Evolutionary conservation across 1,140 invertebrate genomes (phyloP), one percentile per base, ranked within the genome.

Genomic region (Cephus cinctus): DNA sequence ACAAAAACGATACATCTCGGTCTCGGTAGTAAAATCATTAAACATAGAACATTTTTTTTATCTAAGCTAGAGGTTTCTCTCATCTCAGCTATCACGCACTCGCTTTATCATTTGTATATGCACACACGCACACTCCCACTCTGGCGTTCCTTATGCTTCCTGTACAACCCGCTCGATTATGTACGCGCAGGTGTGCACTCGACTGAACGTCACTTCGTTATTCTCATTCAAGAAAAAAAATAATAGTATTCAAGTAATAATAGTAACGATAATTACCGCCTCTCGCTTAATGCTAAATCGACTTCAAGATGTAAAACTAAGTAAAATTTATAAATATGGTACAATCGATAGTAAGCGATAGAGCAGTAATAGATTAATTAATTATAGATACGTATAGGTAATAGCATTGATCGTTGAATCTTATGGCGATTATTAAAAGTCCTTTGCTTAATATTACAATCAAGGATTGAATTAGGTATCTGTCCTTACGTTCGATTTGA

Each of bases 391-490:
- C 62, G 59, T 64, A 63, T 68, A 71, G 52, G 46, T 66, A 71
- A 66, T 73, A 73, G 63, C 63, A 73, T 66, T 68, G 56, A 63
- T 73, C 64, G 57, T 69, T 76, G 68, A 71, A 73, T 67, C 58
- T 54, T 69, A 71, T 69, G 67, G 65, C 65, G 65, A 71, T 66
- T 67, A 59, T 57, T 52, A 65, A 50, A 50, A 66, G 50, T 66
- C 56, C 48, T 40, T 61, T 56, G 47, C 45, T 70, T 63, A 62
- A 45, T 59, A 54, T 23, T 56, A 62, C 44, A 56, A 30, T 62
- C 60, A 40, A 60, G 46, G 52, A 52, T 60, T 57, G 47, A 57
- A 63, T 70, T 61, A 59, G 58, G 54, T 59, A 59, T 61, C 41
- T 67, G 57, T 64, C 56, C 47, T 63, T 62, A 51, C 57, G 49